These are phyloP conservation scores for Halocaridina rubra DNA, from an alignment of 2,888 invertebrate species.

Conservation along the genomic window DNA sequence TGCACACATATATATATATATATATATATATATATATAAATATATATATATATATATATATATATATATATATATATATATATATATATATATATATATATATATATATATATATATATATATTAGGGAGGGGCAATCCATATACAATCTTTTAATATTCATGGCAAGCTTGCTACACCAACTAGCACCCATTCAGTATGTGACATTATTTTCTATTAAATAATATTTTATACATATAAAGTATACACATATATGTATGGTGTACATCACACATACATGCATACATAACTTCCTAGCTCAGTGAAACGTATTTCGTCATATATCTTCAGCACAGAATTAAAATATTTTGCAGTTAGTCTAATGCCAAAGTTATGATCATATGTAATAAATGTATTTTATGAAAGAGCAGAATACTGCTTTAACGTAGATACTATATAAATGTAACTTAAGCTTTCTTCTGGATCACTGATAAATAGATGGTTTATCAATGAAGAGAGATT, in stretches of 20 bases:
- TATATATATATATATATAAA: too few relatives aligned
- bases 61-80: too few relatives aligned
- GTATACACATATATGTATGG: neutral
- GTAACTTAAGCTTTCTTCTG: constrained; percentile 18
- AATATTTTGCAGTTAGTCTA: neutral
- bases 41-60: too few relatives aligned
- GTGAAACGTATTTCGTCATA: constrained; percentile 6
- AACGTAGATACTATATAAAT: constrained; percentile 30
- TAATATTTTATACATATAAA: neutral
- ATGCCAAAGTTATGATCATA: neutral
- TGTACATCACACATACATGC: neutral
- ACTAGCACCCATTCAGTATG: constrained; percentile 46
- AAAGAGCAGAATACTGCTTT: constrained; percentile 47
- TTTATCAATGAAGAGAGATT: too few relatives aligned
- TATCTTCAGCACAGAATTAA: neutral
- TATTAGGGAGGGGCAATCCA: too few relatives aligned
- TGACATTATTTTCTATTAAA: neutral
- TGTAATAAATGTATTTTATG: constrained; percentile 12
- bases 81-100: too few relatives aligned
- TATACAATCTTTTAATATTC: neutral
- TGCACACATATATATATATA: too few relatives aligned
- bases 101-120: too few relatives aligned
- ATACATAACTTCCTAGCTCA: neutral
- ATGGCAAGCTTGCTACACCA: constrained; percentile 46
- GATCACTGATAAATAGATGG: too few relatives aligned